phyloP scores from a whole-genome alignment of 2,797 vertebrate genomes.

The Helicolenus hilgendorfi region DNA sequence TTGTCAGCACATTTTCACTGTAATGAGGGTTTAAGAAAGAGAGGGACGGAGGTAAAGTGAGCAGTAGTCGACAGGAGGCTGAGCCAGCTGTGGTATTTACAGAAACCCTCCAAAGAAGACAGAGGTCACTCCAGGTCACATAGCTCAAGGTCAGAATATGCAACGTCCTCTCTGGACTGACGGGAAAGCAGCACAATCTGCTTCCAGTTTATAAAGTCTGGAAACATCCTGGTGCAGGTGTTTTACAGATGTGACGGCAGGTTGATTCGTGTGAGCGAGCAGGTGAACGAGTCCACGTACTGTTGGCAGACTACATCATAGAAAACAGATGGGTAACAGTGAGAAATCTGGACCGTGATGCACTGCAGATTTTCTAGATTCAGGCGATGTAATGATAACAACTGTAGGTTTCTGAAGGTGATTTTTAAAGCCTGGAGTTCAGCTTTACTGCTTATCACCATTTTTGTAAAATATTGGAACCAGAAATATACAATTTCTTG shows the following conservation, averaged over 20 bases:
- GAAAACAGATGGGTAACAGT: not conserved
- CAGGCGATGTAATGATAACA: not conserved
- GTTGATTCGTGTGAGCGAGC: not conserved
- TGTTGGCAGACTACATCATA: not conserved
- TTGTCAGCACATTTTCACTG: not conserved
- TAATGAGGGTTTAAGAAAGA: not conserved
- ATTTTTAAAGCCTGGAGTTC: not conserved
- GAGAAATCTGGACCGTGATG: not conserved
- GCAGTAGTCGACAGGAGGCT: not conserved
- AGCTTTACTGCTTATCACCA: not conserved
- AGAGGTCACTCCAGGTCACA: constrained; percentile 37
- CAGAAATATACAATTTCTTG: too few species aligned
- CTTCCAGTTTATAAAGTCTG: not conserved
- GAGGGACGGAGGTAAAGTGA: not conserved
- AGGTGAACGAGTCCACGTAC: not conserved
- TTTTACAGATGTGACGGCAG: not conserved
- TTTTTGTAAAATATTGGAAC: too few species aligned
- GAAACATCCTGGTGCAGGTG: constrained; percentile 25
- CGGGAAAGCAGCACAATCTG: not conserved
- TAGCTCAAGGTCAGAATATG: not conserved
- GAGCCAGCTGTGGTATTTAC: constrained; percentile 1
- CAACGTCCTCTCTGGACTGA: not conserved
- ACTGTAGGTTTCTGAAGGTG: not conserved
- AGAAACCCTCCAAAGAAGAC: not conserved
- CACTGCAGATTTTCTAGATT: not conserved